Base-by-base conservation (phyloP, 2,888 invertebrate species). In the Drosophila macrospina region DNA sequence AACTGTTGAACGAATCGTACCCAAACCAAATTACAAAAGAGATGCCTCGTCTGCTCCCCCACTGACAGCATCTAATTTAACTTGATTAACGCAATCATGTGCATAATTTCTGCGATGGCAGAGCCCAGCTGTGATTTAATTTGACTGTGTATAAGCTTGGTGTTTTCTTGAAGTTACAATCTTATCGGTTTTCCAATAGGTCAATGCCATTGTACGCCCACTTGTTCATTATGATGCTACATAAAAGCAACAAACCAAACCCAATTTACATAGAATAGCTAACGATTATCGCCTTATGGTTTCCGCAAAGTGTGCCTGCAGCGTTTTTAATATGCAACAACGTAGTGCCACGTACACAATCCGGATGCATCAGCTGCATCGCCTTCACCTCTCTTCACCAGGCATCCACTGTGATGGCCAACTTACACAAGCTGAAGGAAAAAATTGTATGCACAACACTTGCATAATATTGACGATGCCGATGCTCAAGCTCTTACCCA, bases 201-300 rank as follows among this genome's bases (percentile, higher is more conserved):
- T 42, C 16, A 69, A 42, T 10, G n/a, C 10, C n/a, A 11, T 5
- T 5, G n/a, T 51, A 54, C 57, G 39, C 66, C 57, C 66, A 47
- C 28, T 28, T 4, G 39, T 32, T 48, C 44, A 36, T 64, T 56
- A 61, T 69, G 62, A 30, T 28, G 54, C 32, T 32, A 20, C 48
- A 69, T 65, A 83, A 70, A 45, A 68, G 61, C 56, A 57, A 69
- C 52, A 64, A 63, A 63, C 51, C 42, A 69, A 78, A 73, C 66
- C 55, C 73, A 75, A 87, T 83, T 85, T 83, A 78, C 86, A 85
- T 78, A 75, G 78, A 83, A 87, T 78, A 87, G 61, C 70, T 74
- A 41, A 55, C 76, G 85, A 87, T 87, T 81, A 83, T 81, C 79
- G 74, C 67, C 75, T 77, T 70, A 59, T 74, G 62, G 61, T 54